A percentile compares a stretch with the other conserved stretches of the same genome.
Conservation (phyloP, 30 jellyfish, hydroid and myxozoan species). For the Phacellophora camtschatica region DNA sequence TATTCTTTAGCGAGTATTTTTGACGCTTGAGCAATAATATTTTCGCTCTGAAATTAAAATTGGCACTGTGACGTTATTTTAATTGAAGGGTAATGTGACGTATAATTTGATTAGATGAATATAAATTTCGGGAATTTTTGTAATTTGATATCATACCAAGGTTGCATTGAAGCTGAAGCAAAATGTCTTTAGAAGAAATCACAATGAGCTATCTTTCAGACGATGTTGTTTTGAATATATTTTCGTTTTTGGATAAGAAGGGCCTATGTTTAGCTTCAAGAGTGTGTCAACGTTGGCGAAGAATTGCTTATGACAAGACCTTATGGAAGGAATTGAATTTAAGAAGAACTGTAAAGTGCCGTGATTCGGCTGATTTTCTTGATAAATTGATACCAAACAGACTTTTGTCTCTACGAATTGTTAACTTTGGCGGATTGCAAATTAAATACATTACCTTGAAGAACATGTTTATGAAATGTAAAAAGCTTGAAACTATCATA, state of each 20-base stretch:
- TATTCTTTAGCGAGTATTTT: too few species aligned
- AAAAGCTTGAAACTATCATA: slow-evolving; percentile 48
- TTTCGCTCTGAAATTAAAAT: too few species aligned
- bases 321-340: slow-evolving; percentile 79
- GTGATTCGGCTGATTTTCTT: slow-evolving; percentile 39
- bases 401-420: slow-evolving; percentile 45
- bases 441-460: slow-evolving; percentile 54
- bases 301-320: slow-evolving; percentile 63
- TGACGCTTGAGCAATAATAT: too few species aligned
- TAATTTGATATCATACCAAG: too few species aligned
- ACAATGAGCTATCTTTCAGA: slow-evolving; percentile 66
- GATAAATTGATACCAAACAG: slow-evolving; percentile 30
- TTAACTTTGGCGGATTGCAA: slow-evolving; percentile 73
- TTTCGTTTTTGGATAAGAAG: slow-evolving; percentile 57
- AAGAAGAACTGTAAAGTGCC: slow-evolving; percentile 3
- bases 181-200: not conserved
- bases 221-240: slow-evolving; percentile 59
- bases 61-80: too few species aligned
- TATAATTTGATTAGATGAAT: too few species aligned
- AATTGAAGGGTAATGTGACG: too few species aligned
- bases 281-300: slow-evolving; percentile 75
- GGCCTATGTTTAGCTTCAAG: slow-evolving; percentile 45
- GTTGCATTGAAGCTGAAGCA: too few species aligned
- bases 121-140: too few species aligned
- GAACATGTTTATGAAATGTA: slow-evolving; percentile 48